These are phyloP conservation scores for Passer montanus DNA, from an alignment of 2,113 vertebrate species.

Conservation along the genomic window DNA sequence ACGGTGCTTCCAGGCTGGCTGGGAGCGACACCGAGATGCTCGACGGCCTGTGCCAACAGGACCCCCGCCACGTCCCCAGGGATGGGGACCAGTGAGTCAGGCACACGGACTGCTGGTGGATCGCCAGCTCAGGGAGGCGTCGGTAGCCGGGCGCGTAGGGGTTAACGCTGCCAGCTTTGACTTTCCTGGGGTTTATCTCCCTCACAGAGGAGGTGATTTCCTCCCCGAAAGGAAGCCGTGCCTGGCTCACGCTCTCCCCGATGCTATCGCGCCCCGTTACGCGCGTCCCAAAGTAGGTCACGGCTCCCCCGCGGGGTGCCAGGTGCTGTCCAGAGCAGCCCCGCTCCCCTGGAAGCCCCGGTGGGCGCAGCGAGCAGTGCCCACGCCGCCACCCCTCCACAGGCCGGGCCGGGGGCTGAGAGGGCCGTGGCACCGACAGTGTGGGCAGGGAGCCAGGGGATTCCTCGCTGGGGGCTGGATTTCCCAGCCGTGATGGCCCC, in stretches of 20 bases:
- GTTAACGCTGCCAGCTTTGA: not conserved
- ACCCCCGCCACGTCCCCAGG: accelerated
- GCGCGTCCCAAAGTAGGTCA: constrained; percentile 43
- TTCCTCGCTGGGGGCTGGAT: constrained; percentile 31
- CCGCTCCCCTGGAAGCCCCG: not conserved
- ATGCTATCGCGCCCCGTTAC: constrained; percentile 32
- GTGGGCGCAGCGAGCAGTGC: not conserved
- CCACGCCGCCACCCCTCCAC: not conserved
- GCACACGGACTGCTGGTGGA: not conserved
- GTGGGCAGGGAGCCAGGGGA: constrained; percentile 33
- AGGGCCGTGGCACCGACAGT: not conserved
- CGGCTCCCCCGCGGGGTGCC: not conserved
- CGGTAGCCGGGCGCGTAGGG: not conserved
- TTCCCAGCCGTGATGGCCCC: constrained; percentile 39
- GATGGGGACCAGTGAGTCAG: accelerated
- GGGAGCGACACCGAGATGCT: not conserved
- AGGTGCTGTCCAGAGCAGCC: not conserved
- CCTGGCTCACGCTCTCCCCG: not conserved
- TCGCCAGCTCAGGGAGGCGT: no score
- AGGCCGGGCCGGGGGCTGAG: not conserved
- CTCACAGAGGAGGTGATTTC: constrained; percentile 36
- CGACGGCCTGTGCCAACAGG: not conserved
- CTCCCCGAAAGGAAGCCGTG: constrained; percentile 42
- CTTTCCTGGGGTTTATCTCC: constrained; percentile 27
- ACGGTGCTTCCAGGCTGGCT: not conserved